phyloP scores from a whole-genome alignment of 1,140 invertebrate species.

The Drosophila setifemur region DNA sequence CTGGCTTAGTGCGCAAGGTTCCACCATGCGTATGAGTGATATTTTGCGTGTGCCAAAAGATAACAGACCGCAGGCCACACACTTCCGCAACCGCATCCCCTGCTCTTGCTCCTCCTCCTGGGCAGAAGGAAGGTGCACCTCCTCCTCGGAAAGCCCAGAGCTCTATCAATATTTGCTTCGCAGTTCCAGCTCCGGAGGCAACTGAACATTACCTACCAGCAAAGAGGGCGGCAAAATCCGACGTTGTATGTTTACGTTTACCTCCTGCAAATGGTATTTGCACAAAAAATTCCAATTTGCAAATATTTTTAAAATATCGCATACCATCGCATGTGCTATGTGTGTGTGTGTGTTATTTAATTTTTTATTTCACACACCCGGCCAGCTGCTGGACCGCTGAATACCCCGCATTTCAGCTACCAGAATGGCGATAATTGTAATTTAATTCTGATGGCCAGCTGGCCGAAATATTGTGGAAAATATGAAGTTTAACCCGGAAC shows the following conservation, averaged over 20 bases:
- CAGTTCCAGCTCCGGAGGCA: constrained; percentile 2
- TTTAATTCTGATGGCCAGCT: not conserved
- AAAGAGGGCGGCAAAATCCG: not conserved
- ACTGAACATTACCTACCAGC: too few species aligned
- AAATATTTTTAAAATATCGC: constrained; percentile 16
- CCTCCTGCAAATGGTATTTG: constrained; percentile 30
- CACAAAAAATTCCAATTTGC: constrained; percentile 35
- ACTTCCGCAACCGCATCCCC: not conserved
- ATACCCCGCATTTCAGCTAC: not conserved
- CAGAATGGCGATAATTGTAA: not conserved
- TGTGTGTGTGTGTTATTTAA: too few species aligned
- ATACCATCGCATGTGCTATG: not conserved
- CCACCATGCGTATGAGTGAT: constrained; percentile 33
- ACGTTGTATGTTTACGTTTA: constrained; percentile 3
- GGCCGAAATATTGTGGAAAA: not conserved
- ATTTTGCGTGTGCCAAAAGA: constrained; percentile 36
- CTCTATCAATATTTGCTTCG: constrained; percentile 23
- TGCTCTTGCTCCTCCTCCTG: not conserved
- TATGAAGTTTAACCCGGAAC: not conserved
- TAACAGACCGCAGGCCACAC: constrained; percentile 23
- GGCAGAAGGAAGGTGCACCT: too few species aligned
- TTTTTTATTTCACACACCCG: too few species aligned
- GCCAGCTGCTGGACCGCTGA: not conserved
- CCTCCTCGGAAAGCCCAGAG: not conserved
- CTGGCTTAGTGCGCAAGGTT: constrained; percentile 5